Evolutionary conservation across 2,797 vertebrate species (phyloP), one percentile per base, ranked within the genome.

Genomic region (Cirrhinus molitorella): DNA sequence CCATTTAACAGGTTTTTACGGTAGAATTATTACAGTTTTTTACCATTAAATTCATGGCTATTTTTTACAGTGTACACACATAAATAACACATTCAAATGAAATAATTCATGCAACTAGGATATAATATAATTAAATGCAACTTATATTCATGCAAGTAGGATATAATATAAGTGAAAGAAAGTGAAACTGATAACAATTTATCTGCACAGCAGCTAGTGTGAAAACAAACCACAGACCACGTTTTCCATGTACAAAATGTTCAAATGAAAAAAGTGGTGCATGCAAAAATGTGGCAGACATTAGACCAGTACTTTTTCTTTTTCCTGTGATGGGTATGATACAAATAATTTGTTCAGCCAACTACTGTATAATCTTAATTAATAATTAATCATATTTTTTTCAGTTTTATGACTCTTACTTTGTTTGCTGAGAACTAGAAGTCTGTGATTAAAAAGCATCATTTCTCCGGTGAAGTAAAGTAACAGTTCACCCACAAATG

Each of bases 271-370:
- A 71, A 49, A 37, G 23, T 12, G 45, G 1, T 11, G 45, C 25
- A 51, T 51, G 25, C 45, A 51, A 51, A 31, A 13, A 31, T 51
- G 23, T 28, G 23, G 43, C 43, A 70, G 43, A 11, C 45, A 71
- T 71, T 49, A 19, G 14, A 23, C 9, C 19, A 34, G 4, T 63
- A 31, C 1, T 0, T 37, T 40, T 21, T 10, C 40, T 70, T 45
- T 68, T 11, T 2, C 0, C 1, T 3, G 4, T 8, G 12, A 14
- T 0, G 2, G 2, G 40, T 31, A 49, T 31, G 11, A 19, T 49
- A 31, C 3, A 3, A 71, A 17, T 16, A 14, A 25, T 47, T 28
- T 25, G 25, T 49, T 47, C 45, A 40, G n/a, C 34, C 1, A 45
- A 68, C 61, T 4, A n/a, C n/a, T n/a, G n/a, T n/a, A 10, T 4